Evolutionary conservation across 2,113 vertebrate species (phyloP), one percentile per base, ranked within the genome.

Genomic region (Tor tambroides): DNA sequence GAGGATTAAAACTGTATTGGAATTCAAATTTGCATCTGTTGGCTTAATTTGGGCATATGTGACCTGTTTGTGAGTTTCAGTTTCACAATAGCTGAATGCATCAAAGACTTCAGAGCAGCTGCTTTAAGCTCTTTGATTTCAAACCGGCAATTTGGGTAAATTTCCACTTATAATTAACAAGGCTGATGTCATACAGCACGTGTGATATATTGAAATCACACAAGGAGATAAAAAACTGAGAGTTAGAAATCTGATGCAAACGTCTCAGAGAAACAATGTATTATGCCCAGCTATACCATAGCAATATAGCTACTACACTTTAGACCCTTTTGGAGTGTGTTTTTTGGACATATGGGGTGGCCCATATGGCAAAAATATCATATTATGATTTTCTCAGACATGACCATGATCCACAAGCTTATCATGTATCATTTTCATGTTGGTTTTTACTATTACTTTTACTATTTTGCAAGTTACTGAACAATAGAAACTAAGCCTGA

Each of bases 1-100:
- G 30, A 72, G 32, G 17, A 72, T 17, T 21, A 23, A 72, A 35
- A 15, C 15, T 72, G 17, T 38, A 19, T 21, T 17, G 67, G 7
- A 61, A n/a, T 61, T 32, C 19, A 21, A 17, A 38, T 21, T 72
- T 21, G 28, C 28, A 32, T 77, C 26, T 4, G 43, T 77, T n/a
- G 41, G 41, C n/a, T 76, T 28, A n/a, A 76, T 26, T 46, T 46
- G 69, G 35, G 69, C 35, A 11, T 23, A 41, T 41, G 35, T 72
- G 69, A n/a, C 21, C 69, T 23, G 35, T 72, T 72, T 72, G 21
- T 4, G 7, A 38, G 72, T 9, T n/a, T 76, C 28, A 30, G 46
- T 78, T 78, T n/a, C 46, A 54, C 46, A 78, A 54, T 32, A 78
- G 9, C 76, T 54, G 26, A 38, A 72, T 38, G 4, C 75, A 77